Base-by-base conservation (phyloP, 1,140 invertebrate genomes). In the Drosophila micromelanica region DNA sequence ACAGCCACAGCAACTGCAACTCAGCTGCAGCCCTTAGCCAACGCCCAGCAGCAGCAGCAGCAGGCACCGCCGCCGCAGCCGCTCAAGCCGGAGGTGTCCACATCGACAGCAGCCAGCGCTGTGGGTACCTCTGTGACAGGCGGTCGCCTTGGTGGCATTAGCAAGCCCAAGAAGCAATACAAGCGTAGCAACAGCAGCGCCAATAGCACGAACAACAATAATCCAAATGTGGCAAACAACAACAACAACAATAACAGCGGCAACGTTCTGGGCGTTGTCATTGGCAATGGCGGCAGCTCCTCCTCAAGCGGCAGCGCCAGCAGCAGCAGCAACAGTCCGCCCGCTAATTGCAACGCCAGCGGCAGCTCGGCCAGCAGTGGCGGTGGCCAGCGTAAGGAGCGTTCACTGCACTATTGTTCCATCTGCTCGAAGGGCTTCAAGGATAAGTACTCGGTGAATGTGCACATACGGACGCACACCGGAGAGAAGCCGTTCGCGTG, bases 341-440 rank as follows among this genome's bases (percentile, higher is more conserved):
- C 77, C 2, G 76, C 79, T 51, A 87, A 82, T 35, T 86, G 71
- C 51, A 73, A 61, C 13, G 38, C 67, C 2, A 80, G 70, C n/a
- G 75, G 78, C 35, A 63, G 74, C 13, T 67, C 72, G 1, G 71
- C 76, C 80, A 52, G 60, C n/a, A 61, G 61, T 85, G 15, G 90
- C 20, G 92, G 76, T 7, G 73, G 77, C 0, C 94, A 94, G 6
- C 93, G 96, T 0, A 97, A 97, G 86, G 96, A 98, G 91, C 93
- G 97, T 32, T 97, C 96, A 0, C 92, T 98, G 5, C 97, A 98
- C 91, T 97, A 98, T 85, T 98, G 97, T 92, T 96, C 95, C 79
- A 97, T 98, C 68, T 98, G 97, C 92, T 96, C 96, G 67, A 98
- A 98, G 91, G 97, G 97, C 1, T 98, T 98, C 92, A 98, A 98